These are phyloP conservation scores for Hiodon alosoides DNA, from an alignment of 2,113 vertebrate species.

Conservation along the genomic window DNA sequence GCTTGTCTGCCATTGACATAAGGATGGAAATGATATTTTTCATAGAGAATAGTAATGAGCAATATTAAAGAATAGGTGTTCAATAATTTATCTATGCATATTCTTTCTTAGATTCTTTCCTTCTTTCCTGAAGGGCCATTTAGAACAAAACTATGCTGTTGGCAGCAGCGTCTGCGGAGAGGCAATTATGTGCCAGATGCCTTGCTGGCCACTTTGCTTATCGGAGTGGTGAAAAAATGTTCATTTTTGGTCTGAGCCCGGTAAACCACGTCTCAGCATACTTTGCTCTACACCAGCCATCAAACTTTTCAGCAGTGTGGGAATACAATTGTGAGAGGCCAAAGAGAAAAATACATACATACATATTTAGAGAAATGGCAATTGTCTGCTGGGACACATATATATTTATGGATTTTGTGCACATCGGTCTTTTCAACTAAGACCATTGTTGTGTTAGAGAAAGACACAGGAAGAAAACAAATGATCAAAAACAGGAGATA, in stretches of 20 bases:
- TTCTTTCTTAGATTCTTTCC: neutral
- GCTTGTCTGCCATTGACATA: neutral
- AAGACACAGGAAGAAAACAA: constrained; percentile 42
- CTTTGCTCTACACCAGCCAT: constrained; percentile 56
- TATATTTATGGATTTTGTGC: constrained; percentile 28
- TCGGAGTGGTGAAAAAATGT: constrained; percentile 49
- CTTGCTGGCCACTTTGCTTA: constrained; percentile 24
- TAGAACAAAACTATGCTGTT: constrained; percentile 11
- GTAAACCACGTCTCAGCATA: constrained; percentile 53
- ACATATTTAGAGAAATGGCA: constrained; percentile 55
- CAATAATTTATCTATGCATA: neutral
- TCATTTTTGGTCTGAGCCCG: constrained; percentile 48
- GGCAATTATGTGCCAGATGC: constrained; percentile 5
- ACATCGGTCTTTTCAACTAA: constrained; percentile 32
- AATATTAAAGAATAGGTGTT: neutral
- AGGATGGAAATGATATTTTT: too few species aligned
- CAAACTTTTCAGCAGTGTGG: constrained; percentile 54
- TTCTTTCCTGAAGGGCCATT: constrained; percentile 4
- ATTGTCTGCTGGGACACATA: constrained; percentile 41
- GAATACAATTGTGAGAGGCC: constrained; percentile 48
- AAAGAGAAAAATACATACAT: constrained; percentile 53
- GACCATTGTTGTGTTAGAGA: constrained; percentile 58
- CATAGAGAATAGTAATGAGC: too few species aligned
- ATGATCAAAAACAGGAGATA: constrained; percentile 44
- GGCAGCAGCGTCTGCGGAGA: neutral